Percentiles rank a stretch among this genome's conserved stretches.
Evolutionary conservation across 2,113 vertebrate genomes (phyloP).

Genomic region (Microtus oregoni): DNA sequence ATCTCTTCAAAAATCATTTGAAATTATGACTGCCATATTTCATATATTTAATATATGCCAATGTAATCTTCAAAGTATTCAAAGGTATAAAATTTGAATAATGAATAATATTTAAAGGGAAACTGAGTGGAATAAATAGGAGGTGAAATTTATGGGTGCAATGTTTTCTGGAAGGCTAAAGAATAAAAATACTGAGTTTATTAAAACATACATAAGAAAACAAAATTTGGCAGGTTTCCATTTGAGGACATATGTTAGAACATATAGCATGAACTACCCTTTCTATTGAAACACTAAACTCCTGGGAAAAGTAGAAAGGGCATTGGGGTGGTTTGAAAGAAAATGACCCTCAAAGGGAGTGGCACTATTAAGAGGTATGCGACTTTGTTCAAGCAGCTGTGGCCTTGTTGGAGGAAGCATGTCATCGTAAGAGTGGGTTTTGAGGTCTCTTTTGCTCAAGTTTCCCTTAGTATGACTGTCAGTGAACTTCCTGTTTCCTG

Average conservation of each 20-base stretch:
- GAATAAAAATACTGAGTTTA: slow-evolving; percentile 56
- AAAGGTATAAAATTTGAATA: slow-evolving; percentile 40
- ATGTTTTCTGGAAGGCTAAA: slow-evolving; percentile 54
- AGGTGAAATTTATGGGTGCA: neutral
- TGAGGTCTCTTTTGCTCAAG: neutral
- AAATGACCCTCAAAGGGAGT: neutral
- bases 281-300: slow-evolving; percentile 49
- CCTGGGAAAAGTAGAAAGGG: slow-evolving; percentile 25
- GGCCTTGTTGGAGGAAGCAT: neutral
- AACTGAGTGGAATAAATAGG: slow-evolving; percentile 57
- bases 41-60: slow-evolving; percentile 31
- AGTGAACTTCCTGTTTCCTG: neutral
- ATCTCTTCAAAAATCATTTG: slow-evolving; percentile 21
- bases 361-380: neutral
- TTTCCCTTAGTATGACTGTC: neutral
- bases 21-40: slow-evolving; percentile 40
- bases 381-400: neutral
- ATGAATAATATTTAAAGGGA: slow-evolving; percentile 51
- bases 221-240: slow-evolving; percentile 46
- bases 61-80: slow-evolving; percentile 61
- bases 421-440: neutral
- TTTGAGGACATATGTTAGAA: slow-evolving; percentile 37
- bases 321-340: neutral
- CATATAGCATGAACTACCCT: slow-evolving; percentile 53
- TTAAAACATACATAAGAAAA: slow-evolving; percentile 52